phyloP scores from a whole-genome alignment of 2,113 vertebrate species.

The Rhegmatorhina hoffmannsi region DNA sequence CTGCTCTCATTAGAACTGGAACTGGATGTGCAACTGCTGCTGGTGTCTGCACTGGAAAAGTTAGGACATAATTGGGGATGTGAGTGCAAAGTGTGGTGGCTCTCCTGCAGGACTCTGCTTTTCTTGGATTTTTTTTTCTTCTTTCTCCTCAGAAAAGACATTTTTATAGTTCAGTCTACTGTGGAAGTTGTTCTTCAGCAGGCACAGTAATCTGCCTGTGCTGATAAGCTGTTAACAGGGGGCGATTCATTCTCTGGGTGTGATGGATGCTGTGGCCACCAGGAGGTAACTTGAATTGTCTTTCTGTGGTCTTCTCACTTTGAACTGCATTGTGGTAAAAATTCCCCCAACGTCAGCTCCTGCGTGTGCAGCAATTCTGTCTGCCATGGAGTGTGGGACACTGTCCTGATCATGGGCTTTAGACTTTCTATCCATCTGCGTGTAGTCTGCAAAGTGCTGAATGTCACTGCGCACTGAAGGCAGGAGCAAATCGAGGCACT shows the following conservation, averaged over 20 bases:
- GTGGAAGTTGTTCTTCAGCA: not conserved
- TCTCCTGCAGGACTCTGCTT: not conserved
- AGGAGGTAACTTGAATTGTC: not conserved
- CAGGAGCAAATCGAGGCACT: not conserved
- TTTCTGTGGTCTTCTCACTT: not conserved
- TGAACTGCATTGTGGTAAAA: not conserved
- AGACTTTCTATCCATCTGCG: not conserved
- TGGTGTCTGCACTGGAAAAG: not conserved
- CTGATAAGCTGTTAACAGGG: not conserved
- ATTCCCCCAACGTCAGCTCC: not conserved
- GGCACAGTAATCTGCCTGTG: not conserved
- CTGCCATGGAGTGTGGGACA: not conserved
- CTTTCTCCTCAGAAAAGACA: not conserved
- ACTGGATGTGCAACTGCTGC: not conserved
- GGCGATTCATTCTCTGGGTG: not conserved
- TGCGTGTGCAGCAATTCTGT: not conserved
- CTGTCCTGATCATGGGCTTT: not conserved
- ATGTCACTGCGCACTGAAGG: accelerated
- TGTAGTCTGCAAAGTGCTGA: not conserved
- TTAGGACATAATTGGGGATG: not conserved
- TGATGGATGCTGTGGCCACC: not conserved
- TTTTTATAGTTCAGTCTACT: not conserved
- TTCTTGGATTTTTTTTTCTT: not conserved
- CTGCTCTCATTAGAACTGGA: not conserved
- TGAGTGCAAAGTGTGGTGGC: not conserved